Evolutionary conservation across 2,888 invertebrate species (phyloP).

Genomic region (Ligdia adustata): DNA sequence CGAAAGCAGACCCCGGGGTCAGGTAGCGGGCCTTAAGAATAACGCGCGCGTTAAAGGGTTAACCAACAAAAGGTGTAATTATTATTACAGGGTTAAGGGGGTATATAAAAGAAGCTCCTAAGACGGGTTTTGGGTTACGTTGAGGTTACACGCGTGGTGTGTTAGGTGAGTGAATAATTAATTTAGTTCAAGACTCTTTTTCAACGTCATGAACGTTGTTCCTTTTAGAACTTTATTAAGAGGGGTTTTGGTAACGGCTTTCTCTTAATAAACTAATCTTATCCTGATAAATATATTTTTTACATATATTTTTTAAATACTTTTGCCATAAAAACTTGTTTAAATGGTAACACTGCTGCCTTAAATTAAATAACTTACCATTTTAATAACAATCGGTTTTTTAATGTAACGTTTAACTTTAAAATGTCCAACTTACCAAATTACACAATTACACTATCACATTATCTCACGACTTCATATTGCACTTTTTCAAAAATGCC

Average conservation of each 20-base stretch:
- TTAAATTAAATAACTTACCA: too few relatives aligned
- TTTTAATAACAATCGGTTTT: too few relatives aligned
- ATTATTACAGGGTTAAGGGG: slow-evolving; percentile 76
- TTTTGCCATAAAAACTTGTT: too few relatives aligned
- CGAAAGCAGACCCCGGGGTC: slow-evolving; percentile 69
- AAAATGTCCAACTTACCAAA: too few relatives aligned
- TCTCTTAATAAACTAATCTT: too few relatives aligned
- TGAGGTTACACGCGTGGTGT: slow-evolving; percentile 64
- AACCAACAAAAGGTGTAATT: slow-evolving; percentile 77
- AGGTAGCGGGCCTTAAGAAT: slow-evolving; percentile 80
- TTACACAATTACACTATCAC: too few relatives aligned
- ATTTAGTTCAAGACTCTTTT: slow-evolving; percentile 34
- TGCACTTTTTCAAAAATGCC: slow-evolving; percentile 24
- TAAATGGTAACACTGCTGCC: too few relatives aligned
- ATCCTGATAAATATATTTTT: too few relatives aligned
- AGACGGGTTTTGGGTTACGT: slow-evolving; percentile 66
- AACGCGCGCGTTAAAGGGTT: slow-evolving; percentile 78
- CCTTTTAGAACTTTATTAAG: neutral
- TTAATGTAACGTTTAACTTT: too few relatives aligned
- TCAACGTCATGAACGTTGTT: slow-evolving; percentile 20
- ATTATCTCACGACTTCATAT: neutral
- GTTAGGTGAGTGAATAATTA: slow-evolving; percentile 48
- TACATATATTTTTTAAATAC: too few relatives aligned
- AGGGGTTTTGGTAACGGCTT: neutral
- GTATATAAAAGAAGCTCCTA: slow-evolving; percentile 59